Percentiles rank a stretch among this genome's conserved stretches.
Conservation (phyloP, 2,888 invertebrate species). For the Pantelozetes paolii region DNA sequence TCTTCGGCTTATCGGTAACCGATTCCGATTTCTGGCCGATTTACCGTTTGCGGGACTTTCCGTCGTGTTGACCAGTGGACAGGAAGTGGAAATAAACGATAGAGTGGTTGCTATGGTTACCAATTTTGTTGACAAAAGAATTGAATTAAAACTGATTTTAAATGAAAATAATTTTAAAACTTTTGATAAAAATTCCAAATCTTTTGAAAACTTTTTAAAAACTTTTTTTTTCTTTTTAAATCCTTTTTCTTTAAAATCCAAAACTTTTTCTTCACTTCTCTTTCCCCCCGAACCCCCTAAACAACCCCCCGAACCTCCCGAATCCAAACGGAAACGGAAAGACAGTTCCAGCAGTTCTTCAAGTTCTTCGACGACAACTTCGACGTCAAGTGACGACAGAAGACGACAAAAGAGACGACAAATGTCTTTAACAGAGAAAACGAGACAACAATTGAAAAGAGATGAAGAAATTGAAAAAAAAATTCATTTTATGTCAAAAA, state of each 20-base stretch:
- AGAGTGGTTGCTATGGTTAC: no score
- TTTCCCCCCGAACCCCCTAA: no score
- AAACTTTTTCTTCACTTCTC: not conserved
- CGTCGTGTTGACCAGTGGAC: no score
- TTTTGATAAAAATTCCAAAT: no score
- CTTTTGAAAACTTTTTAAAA: no score
- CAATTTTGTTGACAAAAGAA: no score
- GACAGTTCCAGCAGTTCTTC: not conserved
- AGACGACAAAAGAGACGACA: not conserved
- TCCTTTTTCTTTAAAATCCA: not conserved
- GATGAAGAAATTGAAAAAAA: not conserved
- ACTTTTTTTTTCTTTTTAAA: not conserved
- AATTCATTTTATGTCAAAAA: conserved; percentile 1
- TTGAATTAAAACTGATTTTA: no score
- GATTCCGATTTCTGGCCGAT: not conserved
- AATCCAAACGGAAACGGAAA: not conserved
- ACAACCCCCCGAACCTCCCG: not conserved
- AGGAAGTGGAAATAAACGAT: no score
- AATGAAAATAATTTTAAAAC: no score
- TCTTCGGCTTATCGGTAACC: not conserved
- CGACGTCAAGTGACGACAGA: not conserved
- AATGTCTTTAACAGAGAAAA: not conserved
- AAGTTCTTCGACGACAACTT: not conserved
- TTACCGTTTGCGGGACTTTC: no score
- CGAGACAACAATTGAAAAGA: no score